These are phyloP conservation scores for Epinephelus cyanopodus DNA, from an alignment of 2,113 vertebrate genomes.

Conservation along the genomic window DNA sequence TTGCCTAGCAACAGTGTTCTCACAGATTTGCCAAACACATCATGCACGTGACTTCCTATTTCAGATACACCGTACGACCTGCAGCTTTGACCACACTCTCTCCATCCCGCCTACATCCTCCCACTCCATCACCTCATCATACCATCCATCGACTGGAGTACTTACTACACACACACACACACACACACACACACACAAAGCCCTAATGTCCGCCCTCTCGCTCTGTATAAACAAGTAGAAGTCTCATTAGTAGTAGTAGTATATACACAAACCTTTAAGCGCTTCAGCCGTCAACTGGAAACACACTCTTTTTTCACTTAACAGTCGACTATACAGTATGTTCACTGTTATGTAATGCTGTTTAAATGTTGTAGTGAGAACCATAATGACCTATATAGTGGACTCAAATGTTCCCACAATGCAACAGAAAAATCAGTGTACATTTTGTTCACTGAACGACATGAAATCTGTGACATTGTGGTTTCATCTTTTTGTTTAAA, in stretches of 20 bases:
- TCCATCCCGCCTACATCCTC: constrained; percentile 1
- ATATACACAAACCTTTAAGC: background rate
- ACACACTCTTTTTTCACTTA: no score
- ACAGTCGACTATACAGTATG: no score
- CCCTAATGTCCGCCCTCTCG: background rate
- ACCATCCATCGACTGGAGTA: background rate
- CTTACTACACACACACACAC: background rate
- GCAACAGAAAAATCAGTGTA: background rate
- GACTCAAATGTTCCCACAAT: background rate
- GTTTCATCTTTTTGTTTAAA: no score
- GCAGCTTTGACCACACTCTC: background rate
- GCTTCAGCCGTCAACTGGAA: background rate
- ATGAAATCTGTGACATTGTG: no score
- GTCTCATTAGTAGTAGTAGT: background rate
- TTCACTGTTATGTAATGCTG: background rate
- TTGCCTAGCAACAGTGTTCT: background rate
- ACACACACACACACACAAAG: constrained; percentile 5
- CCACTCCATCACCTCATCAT: background rate
- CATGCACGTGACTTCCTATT: background rate
- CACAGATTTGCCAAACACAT: no score
- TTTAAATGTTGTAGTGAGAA: background rate
- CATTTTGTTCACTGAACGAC: no score
- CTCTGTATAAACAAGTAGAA: background rate
- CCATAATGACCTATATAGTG: background rate
- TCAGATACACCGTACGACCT: background rate